Evolutionary conservation across 2,113 vertebrate species (phyloP).

Genomic region (Engystomops pustulosus): DNA sequence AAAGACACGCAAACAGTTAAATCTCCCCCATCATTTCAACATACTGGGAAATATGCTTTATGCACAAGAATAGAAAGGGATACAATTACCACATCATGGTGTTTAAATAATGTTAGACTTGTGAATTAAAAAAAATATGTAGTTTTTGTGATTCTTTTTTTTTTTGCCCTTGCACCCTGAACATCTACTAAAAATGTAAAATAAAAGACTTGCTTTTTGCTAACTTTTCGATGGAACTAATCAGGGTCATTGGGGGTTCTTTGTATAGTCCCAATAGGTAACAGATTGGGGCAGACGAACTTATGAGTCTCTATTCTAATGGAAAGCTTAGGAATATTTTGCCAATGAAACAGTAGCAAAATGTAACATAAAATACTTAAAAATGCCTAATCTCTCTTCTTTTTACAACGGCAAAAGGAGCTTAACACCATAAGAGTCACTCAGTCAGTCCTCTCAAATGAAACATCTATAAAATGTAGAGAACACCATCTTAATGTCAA

Average conservation of each 20-base stretch:
- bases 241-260: background rate
- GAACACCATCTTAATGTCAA: conserved; percentile 13
- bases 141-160: conserved; percentile 26
- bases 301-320: conserved; percentile 9
- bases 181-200: background rate
- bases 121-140: conserved; percentile 51
- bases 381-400: conserved; percentile 3
- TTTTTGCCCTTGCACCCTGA: conserved; percentile 3
- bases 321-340: background rate
- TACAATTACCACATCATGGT: conserved; percentile 38
- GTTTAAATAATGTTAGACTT: conserved; percentile 56
- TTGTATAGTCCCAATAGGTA: background rate
- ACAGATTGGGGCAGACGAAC: conserved; percentile 6
- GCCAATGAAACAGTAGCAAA: conserved; percentile 2
- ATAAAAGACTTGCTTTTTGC: background rate
- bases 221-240: background rate
- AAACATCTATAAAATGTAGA: conserved; percentile 2
- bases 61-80: conserved; percentile 28
- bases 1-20: conserved; percentile 39
- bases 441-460: background rate
- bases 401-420: conserved; percentile 11
- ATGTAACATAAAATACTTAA: conserved; percentile 13
- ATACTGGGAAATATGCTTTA: conserved; percentile 46
- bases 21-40: conserved; percentile 40
- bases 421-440: background rate